Percentiles rank a stretch among this genome's conserved stretches.
Evolutionary conservation across 2,113 vertebrate genomes (phyloP).

Genomic region (Nyctereutes procyonoides): DNA sequence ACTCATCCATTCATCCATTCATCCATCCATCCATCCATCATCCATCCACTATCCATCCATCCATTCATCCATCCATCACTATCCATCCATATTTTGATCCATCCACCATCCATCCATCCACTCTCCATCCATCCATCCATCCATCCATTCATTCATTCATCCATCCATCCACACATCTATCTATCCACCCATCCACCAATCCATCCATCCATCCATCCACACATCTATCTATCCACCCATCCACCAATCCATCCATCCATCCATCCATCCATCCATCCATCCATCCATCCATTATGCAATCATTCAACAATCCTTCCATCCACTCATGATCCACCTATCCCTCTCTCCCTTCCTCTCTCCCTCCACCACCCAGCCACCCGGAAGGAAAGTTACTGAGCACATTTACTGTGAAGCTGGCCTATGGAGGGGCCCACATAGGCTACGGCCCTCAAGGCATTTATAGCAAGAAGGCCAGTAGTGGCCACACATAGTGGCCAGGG

Average conservation of each 20-base stretch:
- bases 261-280: too few relatives aligned
- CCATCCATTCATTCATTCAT: too few relatives aligned
- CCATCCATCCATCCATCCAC: too few relatives aligned
- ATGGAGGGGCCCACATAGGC: neutral
- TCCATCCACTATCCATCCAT: too few relatives aligned
- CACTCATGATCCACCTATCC: fast-evolving
- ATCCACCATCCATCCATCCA: too few relatives aligned
- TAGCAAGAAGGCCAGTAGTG: neutral
- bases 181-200: too few relatives aligned
- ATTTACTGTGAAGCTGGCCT: neutral
- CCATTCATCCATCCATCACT: neutral
- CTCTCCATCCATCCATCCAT: too few relatives aligned
- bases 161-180: neutral
- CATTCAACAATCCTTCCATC: neutral
- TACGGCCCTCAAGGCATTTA: neutral
- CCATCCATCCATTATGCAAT: too few relatives aligned
- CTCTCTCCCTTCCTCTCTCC: neutral
- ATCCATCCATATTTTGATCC: neutral
- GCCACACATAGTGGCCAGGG: too few relatives aligned
- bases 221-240: too few relatives aligned
- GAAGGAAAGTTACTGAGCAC: neutral
- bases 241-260: fast-evolving
- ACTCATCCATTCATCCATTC: fast-evolving
- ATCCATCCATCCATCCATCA: too few relatives aligned
- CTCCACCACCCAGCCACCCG: too few relatives aligned